These are phyloP conservation scores for Oreonectes daqikongensis DNA, from an alignment of 2,797 vertebrate genomes.

Conservation along the genomic window DNA sequence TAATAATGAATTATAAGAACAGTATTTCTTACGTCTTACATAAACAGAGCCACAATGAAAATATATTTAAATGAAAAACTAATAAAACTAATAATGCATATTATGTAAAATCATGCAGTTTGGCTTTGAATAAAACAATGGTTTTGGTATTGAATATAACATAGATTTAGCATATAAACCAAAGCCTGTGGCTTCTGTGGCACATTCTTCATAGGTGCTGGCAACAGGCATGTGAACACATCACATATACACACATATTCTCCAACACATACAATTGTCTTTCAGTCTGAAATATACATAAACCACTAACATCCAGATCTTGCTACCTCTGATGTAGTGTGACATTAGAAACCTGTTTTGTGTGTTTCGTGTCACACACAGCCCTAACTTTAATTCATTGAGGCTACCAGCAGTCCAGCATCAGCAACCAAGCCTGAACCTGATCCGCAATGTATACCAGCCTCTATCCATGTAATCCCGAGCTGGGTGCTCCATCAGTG, in stretches of 20 bases:
- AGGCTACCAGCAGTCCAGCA: conserved; percentile 3
- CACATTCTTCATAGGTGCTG: conserved; percentile 44
- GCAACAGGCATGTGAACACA: conserved; percentile 17
- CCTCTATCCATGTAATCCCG: not conserved
- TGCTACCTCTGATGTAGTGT: conserved; percentile 12
- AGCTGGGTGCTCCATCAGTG: conserved; percentile 20
- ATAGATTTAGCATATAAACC: conserved; percentile 40
- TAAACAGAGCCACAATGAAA: conserved; percentile 30
- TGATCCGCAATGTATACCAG: conserved; percentile 29
- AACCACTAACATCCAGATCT: conserved; percentile 28
- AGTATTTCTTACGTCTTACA: conserved; percentile 14
- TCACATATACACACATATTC: conserved; percentile 26
- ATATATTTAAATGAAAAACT: conserved; percentile 15
- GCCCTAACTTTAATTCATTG: not conserved
- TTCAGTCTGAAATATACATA: conserved; percentile 22
- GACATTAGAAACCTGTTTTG: conserved; percentile 25
- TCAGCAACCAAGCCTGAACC: conserved; percentile 14
- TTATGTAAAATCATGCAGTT: conserved; percentile 42
- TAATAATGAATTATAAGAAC: conserved; percentile 53
- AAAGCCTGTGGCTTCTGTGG: conserved; percentile 47
- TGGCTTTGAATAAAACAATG: conserved; percentile 41
- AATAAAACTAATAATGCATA: conserved; percentile 6
- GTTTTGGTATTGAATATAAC: conserved; percentile 39
- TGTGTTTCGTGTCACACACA: not conserved
- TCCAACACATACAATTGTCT: conserved; percentile 7